phyloP scores from a whole-genome alignment of 2,797 vertebrate genomes.

The Oreonectes daqikongensis region DNA sequence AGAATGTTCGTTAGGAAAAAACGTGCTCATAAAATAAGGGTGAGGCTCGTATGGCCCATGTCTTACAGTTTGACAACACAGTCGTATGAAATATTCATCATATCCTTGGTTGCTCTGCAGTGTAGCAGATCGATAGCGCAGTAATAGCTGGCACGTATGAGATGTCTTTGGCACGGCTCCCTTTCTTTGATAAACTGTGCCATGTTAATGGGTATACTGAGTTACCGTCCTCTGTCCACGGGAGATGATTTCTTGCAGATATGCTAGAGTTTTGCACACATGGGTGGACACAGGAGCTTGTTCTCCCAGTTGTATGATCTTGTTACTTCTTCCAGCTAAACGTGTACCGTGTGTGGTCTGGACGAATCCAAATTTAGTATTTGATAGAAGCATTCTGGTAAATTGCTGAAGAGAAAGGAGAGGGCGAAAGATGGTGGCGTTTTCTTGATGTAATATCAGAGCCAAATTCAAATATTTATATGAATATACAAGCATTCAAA shows the following conservation, averaged over 20 bases:
- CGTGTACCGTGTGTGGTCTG: slow-evolving; percentile 13
- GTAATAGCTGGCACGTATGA: slow-evolving; percentile 70
- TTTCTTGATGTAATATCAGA: too few species aligned
- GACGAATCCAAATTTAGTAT: slow-evolving; percentile 36
- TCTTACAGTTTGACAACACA: slow-evolving; percentile 62
- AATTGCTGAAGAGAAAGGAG: slow-evolving; percentile 21
- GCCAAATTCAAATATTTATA: not conserved
- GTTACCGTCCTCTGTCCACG: slow-evolving; percentile 67
- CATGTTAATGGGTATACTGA: slow-evolving; percentile 71
- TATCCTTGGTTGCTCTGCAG: slow-evolving; percentile 55
- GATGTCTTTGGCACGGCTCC: slow-evolving; percentile 60
- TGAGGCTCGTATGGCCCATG: slow-evolving; percentile 46
- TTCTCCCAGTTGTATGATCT: slow-evolving; percentile 34
- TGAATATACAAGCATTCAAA: not conserved
- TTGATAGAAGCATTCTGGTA: slow-evolving; percentile 65
- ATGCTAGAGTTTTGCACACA: slow-evolving; percentile 5
- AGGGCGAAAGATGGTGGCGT: not conserved
- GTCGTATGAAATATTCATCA: slow-evolving; percentile 76
- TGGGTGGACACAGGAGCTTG: slow-evolving; percentile 17
- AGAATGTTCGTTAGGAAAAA: slow-evolving; percentile 27
- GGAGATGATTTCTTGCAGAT: slow-evolving; percentile 30
- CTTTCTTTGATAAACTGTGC: slow-evolving; percentile 59
- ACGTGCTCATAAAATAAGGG: slow-evolving; percentile 60
- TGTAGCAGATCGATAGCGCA: slow-evolving; percentile 72
- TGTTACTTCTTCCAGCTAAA: slow-evolving; percentile 30